Evolutionary conservation across 2,113 vertebrate genomes (phyloP).

Genomic region (Amblyopsis rosae): DNA sequence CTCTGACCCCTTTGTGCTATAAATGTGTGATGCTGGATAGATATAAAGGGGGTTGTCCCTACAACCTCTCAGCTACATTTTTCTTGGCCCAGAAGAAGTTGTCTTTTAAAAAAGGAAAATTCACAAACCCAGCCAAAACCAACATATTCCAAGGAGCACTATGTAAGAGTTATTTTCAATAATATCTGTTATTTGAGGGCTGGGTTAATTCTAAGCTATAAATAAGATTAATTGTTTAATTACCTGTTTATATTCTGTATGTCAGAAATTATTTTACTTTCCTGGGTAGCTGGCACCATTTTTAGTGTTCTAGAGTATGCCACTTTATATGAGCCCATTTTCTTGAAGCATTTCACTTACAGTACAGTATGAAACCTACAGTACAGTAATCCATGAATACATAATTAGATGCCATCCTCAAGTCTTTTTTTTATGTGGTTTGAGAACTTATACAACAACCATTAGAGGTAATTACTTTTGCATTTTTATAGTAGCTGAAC

Average conservation of each 20-base stretch:
- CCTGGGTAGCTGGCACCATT: slow-evolving; percentile 22
- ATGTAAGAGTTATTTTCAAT: slow-evolving; percentile 48
- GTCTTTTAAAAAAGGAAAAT: slow-evolving; percentile 50
- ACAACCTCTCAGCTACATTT: slow-evolving; percentile 46
- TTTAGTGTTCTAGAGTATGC: slow-evolving; percentile 7
- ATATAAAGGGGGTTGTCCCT: slow-evolving; percentile 34
- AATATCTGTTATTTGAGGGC: slow-evolving; percentile 31
- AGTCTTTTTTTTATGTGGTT: neutral
- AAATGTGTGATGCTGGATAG: slow-evolving; percentile 34
- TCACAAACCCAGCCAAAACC: slow-evolving; percentile 57
- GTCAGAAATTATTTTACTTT: slow-evolving; percentile 57
- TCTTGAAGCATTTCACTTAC: slow-evolving; percentile 1
- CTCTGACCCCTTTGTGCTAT: slow-evolving; percentile 33
- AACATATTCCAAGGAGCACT: slow-evolving; percentile 59
- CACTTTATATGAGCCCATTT: slow-evolving; percentile 1
- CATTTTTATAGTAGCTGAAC: no score
- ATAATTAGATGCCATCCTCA: neutral
- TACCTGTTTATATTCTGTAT: slow-evolving; percentile 61
- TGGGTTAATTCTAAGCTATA: slow-evolving; percentile 37
- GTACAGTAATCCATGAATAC: neutral
- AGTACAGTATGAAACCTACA: neutral
- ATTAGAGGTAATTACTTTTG: no score
- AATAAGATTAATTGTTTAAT: slow-evolving; percentile 67
- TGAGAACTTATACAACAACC: no score
- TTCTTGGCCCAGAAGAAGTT: slow-evolving; percentile 61